These are phyloP conservation scores for Chunga burmeisteri DNA, from an alignment of 2,113 vertebrate species.

Conservation along the genomic window DNA sequence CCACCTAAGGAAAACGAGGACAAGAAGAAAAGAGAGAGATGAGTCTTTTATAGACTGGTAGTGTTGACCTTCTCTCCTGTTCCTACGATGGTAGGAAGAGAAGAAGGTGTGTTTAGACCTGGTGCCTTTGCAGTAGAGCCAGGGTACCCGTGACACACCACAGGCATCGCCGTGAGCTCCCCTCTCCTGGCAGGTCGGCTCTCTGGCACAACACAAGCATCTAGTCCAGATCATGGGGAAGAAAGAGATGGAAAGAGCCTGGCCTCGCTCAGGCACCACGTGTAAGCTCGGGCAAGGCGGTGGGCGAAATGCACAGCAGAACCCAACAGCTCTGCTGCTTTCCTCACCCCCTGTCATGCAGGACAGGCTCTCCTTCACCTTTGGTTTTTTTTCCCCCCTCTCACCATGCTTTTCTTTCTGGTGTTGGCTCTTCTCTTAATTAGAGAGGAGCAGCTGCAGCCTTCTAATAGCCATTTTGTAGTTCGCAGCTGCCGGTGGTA, in stretches of 20 bases:
- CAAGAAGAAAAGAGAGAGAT: background rate
- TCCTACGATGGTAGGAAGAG: background rate
- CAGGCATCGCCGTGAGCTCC: background rate
- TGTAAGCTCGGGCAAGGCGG: background rate
- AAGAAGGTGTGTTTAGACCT: background rate
- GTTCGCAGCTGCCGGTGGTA: background rate
- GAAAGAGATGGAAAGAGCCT: background rate
- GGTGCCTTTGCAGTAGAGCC: background rate
- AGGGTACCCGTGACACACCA: no score
- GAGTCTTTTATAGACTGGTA: background rate
- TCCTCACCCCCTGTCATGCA: accelerated
- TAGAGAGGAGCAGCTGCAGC: conserved; percentile 11
- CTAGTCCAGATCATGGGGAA: background rate
- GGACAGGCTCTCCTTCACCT: background rate
- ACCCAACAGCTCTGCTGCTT: background rate
- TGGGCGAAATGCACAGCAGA: background rate
- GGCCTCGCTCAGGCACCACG: accelerated
- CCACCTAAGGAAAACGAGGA: conserved; percentile 22
- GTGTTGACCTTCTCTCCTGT: background rate
- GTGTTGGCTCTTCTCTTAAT: background rate
- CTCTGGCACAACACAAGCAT: background rate
- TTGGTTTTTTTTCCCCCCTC: background rate
- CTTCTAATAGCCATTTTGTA: background rate
- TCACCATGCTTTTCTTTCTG: background rate
- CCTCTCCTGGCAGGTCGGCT: no score